phyloP scores from a whole-genome alignment of 1,140 invertebrate species.

The Tetragonula clypearis region DNA sequence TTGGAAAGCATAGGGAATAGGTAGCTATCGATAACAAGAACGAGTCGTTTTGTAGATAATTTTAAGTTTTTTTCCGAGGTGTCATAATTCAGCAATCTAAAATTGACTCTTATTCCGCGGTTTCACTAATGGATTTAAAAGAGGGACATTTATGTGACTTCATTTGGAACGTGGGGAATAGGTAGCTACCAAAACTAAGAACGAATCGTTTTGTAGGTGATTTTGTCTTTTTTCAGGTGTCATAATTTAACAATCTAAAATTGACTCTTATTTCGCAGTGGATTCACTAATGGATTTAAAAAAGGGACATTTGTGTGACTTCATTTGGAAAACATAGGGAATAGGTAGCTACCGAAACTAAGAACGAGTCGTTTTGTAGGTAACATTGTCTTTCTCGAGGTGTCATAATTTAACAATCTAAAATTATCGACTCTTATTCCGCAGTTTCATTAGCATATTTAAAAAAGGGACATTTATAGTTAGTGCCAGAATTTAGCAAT shows the following conservation, averaged over 20 bases:
- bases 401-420: neutral
- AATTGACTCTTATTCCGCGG: neutral
- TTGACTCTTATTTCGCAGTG: no score
- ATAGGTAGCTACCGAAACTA: no score
- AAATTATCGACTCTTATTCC: neutral
- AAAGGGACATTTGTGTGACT: neutral
- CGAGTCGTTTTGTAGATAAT: neutral
- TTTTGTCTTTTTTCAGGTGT: no score
- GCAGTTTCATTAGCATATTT: no score
- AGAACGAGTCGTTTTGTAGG: neutral
- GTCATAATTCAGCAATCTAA: neutral
- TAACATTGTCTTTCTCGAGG: neutral
- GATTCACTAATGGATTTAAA: no score
- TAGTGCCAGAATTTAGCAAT: accelerated
- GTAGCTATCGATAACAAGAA: no score
- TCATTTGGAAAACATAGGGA: neutral
- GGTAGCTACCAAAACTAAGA: no score
- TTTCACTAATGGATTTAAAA: no score
- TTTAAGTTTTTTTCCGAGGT: no score
- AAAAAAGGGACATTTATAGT: no score
- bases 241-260: neutral
- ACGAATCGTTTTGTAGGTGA: neutral
- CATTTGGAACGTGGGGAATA: neutral
- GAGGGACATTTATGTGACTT: neutral
- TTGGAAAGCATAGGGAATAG: neutral